phyloP scores from a whole-genome alignment of 2,888 invertebrate species.

The Dione vanillae region DNA sequence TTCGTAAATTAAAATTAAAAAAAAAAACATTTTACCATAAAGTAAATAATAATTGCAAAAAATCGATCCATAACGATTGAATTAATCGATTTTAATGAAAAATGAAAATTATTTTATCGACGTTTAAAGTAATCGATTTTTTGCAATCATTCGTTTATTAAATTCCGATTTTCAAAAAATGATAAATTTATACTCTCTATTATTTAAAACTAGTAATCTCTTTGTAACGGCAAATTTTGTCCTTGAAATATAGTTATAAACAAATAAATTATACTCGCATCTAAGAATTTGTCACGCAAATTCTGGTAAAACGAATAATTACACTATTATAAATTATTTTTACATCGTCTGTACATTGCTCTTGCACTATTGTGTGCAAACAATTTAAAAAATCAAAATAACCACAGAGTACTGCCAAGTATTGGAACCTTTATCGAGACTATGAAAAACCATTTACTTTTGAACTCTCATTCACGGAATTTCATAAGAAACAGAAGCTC shows the following conservation, averaged over 20 bases:
- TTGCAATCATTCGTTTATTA: conserved; percentile 21
- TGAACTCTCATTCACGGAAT: neutral
- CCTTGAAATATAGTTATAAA: conserved; percentile 26
- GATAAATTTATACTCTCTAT: conserved; percentile 19
- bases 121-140: conserved; percentile 13
- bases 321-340: conserved; percentile 52
- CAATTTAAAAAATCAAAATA: conserved; percentile 25
- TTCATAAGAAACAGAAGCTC: conserved; percentile 26
- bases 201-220: conserved; percentile 38
- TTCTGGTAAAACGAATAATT: conserved; percentile 40
- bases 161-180: conserved; percentile 8
- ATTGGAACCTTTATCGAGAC: conserved; percentile 2
- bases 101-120: conserved; percentile 9
- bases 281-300: conserved; percentile 42
- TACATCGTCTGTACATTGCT: conserved; percentile 50
- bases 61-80: conserved; percentile 9
- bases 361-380: conserved; percentile 39
- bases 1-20: conserved; percentile 45
- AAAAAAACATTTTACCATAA: conserved; percentile 37
- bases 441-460: neutral
- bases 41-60: conserved; percentile 35
- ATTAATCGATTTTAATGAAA: conserved; percentile 11
- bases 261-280: conserved; percentile 31
- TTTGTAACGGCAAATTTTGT: conserved; percentile 30
- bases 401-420: conserved; percentile 29